Base-by-base conservation (phyloP, 2,888 invertebrate species). In the Galeopsomyia nigrocyanea region DNA sequence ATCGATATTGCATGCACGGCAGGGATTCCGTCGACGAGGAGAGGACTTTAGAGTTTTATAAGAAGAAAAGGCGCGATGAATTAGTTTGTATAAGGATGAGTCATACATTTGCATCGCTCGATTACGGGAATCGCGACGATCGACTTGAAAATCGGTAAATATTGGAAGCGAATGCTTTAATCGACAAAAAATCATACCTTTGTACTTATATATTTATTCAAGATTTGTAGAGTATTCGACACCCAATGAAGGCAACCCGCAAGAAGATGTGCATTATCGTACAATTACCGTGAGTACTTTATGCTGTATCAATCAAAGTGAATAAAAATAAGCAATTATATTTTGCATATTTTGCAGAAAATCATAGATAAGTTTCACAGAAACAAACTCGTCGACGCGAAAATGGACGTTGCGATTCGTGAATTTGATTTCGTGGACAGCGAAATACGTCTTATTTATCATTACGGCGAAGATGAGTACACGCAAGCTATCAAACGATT, bases 41-140 rank as follows among this genome's bases (percentile, higher is more conserved):
- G 65, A 83, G 88, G 75, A 84, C 81, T 1, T 81, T 90, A 56
- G 83, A 87, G 71, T 91, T 89, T 84, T 90, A 89, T 80, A 78
- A 87, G 80, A 81, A 86, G 74, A 91, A 93, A 0, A 89, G 95
- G 2, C 83, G 92, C 7, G 95, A 96, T 82, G 93, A 94, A 3
- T 88, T 96, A 50, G 86, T 88, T 0, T 88, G 87, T 74, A 83
- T 93, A 2, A 88, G 89, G 76, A 88, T 91, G 77, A 87, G 88
- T 1, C 85, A 88, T 0, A 81, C 88, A 1, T 87, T 87, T 17
- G 87, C 92, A 63, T 87, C 88, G 2, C 90, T 92, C 76, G 83
- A 89, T 74, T 94, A 90, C 77, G 87, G 88, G 0, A 84, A 89
- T 16, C 88, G 92, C 13, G 84, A 87, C 21, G 92, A 94, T 77